Base-by-base conservation (phyloP, 2,113 vertebrate species). In the Argyrosomus japonicus region DNA sequence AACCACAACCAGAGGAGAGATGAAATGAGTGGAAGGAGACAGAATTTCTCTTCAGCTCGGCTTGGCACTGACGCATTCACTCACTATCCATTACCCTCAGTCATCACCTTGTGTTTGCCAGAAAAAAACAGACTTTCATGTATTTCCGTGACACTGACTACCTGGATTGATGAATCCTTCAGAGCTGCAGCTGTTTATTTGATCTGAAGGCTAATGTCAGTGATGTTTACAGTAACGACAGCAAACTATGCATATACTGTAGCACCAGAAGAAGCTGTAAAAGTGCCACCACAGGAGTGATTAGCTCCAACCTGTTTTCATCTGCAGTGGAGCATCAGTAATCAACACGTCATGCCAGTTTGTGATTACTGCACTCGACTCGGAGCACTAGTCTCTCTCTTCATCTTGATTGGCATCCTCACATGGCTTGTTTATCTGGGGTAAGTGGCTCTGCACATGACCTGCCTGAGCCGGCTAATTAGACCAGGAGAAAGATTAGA, bases 341-440 rank as follows among this genome's bases (percentile, higher is more conserved):
- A 93, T 93, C 86, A 94, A 84, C 83, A 68, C 64, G 63, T 81
- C 82, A 86, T 72, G 79, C 87, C 57, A 79, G 81, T 85, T 83
- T 82, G 83, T 88, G 69, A 92, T 90, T 86, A 89, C 71, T 13
- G 54, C 83, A 60, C 76, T 85, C 93, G 27, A 83, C 75, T 18
- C 87, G 85, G 81, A 88, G 75, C 81, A 48, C 69, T 57, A 62
- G 68, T 79, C 77, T 63, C 68, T 75, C 84, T 89, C 74, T 72
- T 81, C 68, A 65, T 77, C 89, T 71, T 90, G 92, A 93, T 93
- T 93, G 82, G 81, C 79, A 83, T 87, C 88, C 83, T 90, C 70
- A 75, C 76, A 80, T n/a, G 75, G 77, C 85, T 82, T 90, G 89
- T 90, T 91, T 89, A 88, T 91, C 71, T 77, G 76, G 89, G 89